phyloP scores from a whole-genome alignment of 2,888 invertebrate species.

The Oscheius myriophilus region DNA sequence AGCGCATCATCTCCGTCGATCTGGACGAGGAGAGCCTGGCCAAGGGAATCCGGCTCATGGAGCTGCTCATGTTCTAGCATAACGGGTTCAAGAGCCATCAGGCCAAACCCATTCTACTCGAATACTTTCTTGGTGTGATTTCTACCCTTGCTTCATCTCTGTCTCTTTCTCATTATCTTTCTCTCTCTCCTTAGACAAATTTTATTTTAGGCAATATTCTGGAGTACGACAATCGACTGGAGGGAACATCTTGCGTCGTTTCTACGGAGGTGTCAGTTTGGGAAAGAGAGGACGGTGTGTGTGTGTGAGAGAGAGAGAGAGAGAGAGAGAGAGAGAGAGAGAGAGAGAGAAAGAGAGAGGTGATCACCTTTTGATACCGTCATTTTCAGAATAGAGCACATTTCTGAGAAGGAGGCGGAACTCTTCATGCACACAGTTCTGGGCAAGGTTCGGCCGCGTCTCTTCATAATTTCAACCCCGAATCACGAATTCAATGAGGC shows the following conservation, averaged over 20 bases:
- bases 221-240: constrained; percentile 41
- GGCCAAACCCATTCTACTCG: constrained; percentile 9
- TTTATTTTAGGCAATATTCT: constrained; percentile 37
- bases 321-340: too few species aligned
- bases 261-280: constrained; percentile 50
- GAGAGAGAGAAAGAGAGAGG: too few species aligned
- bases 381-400: constrained; percentile 71
- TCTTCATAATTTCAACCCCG: constrained; percentile 72
- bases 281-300: not conserved
- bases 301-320: not conserved
- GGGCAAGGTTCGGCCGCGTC: constrained; percentile 66
- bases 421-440: constrained; percentile 69
- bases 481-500: constrained; percentile 72
- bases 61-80: constrained; percentile 21
- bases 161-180: too few species aligned
- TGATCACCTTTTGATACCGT: too few species aligned
- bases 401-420: constrained; percentile 65
- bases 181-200: too few species aligned
- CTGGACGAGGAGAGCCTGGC: constrained; percentile 35
- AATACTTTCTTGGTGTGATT: constrained; percentile 3
- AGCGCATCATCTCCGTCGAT: constrained; percentile 42
- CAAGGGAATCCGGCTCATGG: constrained; percentile 34
- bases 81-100: not conserved
- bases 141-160: too few species aligned
- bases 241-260: constrained; percentile 41